These are phyloP conservation scores for Melospiza georgiana DNA, from an alignment of 2,113 vertebrate species.

Conservation along the genomic window DNA sequence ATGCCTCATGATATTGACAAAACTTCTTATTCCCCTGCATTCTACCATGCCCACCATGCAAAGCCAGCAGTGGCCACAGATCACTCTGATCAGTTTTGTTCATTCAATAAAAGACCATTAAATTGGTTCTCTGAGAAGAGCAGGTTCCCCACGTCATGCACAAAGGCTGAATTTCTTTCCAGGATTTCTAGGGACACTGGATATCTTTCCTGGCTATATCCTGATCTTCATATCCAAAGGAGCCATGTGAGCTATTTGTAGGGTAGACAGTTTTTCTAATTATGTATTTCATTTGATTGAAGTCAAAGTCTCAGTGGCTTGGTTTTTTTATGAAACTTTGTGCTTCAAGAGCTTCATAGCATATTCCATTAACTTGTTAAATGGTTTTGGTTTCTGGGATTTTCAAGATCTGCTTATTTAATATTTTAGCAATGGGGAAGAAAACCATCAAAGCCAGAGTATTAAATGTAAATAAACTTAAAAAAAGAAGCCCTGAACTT, in stretches of 20 bases:
- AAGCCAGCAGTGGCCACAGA: background rate
- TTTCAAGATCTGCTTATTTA: background rate
- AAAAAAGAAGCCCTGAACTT: background rate
- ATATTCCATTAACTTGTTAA: background rate
- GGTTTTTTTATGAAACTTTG: background rate
- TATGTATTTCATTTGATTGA: background rate
- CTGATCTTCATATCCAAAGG: background rate
- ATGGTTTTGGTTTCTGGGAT: background rate
- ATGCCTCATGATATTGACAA: background rate
- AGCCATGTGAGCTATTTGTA: background rate
- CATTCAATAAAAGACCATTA: background rate
- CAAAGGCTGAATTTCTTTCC: background rate
- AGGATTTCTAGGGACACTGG: background rate
- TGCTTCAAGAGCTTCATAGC: background rate
- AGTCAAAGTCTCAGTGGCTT: background rate
- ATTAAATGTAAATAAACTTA: background rate
- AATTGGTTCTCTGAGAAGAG: background rate
- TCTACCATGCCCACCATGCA: background rate
- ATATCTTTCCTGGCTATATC: background rate
- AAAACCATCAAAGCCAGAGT: fast-evolving
- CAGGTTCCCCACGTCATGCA: background rate
- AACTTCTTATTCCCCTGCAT: background rate
- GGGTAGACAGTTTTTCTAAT: background rate
- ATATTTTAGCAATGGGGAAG: background rate
- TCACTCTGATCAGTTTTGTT: background rate